Base-by-base conservation (phyloP, 2,888 invertebrate genomes). In the Carpatolechia fugitivella region DNA sequence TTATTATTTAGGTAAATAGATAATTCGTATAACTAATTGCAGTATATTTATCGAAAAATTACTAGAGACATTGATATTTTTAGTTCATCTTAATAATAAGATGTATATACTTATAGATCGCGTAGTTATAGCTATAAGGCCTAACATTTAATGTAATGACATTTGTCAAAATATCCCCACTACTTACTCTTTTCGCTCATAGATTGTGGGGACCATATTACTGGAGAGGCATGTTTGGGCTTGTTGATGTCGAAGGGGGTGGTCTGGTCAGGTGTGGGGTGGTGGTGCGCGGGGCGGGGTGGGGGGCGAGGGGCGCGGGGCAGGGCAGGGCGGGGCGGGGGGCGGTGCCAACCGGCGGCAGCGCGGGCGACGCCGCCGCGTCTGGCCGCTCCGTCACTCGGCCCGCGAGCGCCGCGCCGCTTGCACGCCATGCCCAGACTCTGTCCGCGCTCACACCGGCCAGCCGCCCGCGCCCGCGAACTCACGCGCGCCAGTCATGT, bases 401-500 rank as follows among this genome's bases (percentile, higher is more conserved):
- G 72, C 65, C 77, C 79, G 82, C 80, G 80, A 81, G 68, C 72
- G 65, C 75, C 73, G 81, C 59, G 54, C 57, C 60, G 63, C 59
- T 62, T 64, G 58, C 60, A 57, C 63, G 58, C 54, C 58, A 54
- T 57, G 70, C 59, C 60, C 62, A 62, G 56, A 13, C 47, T 41
- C 56, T n/a, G 55, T 64, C 64, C 70, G 33, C 69, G 66, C 63
- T 64, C 67, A 67, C 73, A 69, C 70, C 66, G 74, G 70, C 68
- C 73, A 74, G 75, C 75, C 76, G 70, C 71, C 75, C 71, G 67
- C 76, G 74, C 74, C 78, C 78, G 79, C 79, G 79, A 80, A 76
- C 77, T 72, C 72, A 69, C 73, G 68, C 78, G 78, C 78, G 74
- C 78, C 80, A 83, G 85, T 85, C 76, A 86, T 85, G 86, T 83